Evolutionary conservation across 2,888 invertebrate genomes (phyloP), one percentile per base, ranked within the genome.

Genomic region (Xanthostigma xanthostigma): DNA sequence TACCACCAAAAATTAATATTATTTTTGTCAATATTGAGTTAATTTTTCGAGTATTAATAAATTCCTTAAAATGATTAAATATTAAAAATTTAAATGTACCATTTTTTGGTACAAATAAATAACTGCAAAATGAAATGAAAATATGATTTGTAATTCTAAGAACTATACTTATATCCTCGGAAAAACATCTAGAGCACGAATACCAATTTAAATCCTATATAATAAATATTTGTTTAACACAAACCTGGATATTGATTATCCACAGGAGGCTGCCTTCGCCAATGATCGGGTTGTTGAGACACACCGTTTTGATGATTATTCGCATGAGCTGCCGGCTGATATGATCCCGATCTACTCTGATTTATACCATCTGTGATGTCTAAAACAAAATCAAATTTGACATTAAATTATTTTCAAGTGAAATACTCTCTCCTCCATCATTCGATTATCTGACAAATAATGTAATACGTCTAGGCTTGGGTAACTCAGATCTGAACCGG

Each of bases 221-320:
- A 27, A 47, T 41, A 46, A 36, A 64, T 64, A 64, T 64, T 64
- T 64, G 49, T 55, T 53, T 33, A 55, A 54, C 17, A 14, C 27
- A 41, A 13, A 46, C 44, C 44, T 43, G 44, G 33, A 37, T 46
- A 41, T 36, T 47, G 47, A 42, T 59, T 57, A 12, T 66, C 65
- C 4, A 57, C 55, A 44, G 57, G 62, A 17, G 59, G 57, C 42
- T 60, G 60, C 48, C 64, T 59, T 37, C 62, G 62, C 65, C 66
- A 65, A 44, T 49, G 52, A 46, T 64, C 59, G 47, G 59, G 64
- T 3, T 59, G 38, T 9, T 58, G 35, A 49, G 65, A 62, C 45
- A 63, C 63, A 42, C 62, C 59, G 13, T 63, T 62, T 46, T 67
- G 66, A 44, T 67, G 66, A 39, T 66, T 60, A 54, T 62, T 64